These are phyloP conservation scores for Cheilosia vernalis DNA, from an alignment of 2,888 invertebrate genomes.

Conservation along the genomic window DNA sequence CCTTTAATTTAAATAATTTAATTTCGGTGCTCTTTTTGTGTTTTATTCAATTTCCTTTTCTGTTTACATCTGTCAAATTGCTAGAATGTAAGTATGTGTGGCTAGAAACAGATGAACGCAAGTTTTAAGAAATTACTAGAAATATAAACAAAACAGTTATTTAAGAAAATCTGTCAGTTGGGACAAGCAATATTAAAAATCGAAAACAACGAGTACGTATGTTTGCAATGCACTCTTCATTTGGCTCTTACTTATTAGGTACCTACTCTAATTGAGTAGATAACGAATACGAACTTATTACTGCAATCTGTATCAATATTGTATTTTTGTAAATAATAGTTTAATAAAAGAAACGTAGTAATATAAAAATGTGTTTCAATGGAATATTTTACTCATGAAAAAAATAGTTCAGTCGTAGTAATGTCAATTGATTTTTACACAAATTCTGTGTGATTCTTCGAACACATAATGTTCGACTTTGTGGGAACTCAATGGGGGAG, in stretches of 20 bases:
- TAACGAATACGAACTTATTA: slow-evolving; percentile 17
- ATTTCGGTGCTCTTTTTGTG: slow-evolving; percentile 24
- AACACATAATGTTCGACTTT: too few relatives aligned
- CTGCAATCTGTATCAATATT: slow-evolving; percentile 32
- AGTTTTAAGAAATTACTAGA: not conserved
- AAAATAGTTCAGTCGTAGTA: not conserved
- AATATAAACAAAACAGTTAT: not conserved
- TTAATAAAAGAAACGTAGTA: slow-evolving; percentile 50
- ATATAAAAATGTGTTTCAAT: not conserved
- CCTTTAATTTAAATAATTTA: not conserved
- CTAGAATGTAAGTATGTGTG: not conserved
- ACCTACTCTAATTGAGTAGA: not conserved
- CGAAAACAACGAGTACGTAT: not conserved
- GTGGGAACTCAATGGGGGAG: too few relatives aligned
- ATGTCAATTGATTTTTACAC: too few relatives aligned
- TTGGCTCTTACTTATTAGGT: slow-evolving; percentile 5
- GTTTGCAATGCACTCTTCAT: not conserved
- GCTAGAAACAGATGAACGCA: not conserved
- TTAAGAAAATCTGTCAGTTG: not conserved
- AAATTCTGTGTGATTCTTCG: too few relatives aligned
- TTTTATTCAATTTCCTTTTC: not conserved
- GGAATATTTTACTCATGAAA: not conserved
- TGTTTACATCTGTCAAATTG: not conserved
- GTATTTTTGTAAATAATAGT: slow-evolving; percentile 69
- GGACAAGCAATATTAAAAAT: slow-evolving; percentile 2